A percentile compares a stretch with the other conserved stretches of the same genome.
Evolutionary conservation across 1,140 invertebrate genomes (phyloP).

Genomic region (Hyphantria cunea): DNA sequence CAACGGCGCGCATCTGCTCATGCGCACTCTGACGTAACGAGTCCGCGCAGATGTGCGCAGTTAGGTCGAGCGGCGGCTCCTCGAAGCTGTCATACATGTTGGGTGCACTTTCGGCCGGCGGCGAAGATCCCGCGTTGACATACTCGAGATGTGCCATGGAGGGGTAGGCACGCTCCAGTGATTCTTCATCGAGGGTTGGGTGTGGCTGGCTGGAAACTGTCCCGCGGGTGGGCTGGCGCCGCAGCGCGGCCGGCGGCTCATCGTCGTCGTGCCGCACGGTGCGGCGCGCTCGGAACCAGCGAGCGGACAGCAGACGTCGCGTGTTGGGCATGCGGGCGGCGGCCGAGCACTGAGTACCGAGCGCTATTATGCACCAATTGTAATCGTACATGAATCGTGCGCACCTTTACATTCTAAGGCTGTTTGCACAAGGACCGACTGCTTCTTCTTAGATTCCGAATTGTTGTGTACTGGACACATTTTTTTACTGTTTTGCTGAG

Average conservation of each 20-base stretch:
- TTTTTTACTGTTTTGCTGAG: no score
- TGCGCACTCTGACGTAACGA: conserved; percentile 86
- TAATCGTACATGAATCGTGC: conserved; percentile 57
- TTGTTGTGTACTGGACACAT: no score
- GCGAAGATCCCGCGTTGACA: conserved; percentile 88
- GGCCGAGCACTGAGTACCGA: conserved; percentile 57
- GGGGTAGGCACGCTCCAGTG: conserved; percentile 84
- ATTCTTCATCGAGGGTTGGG: conserved; percentile 79
- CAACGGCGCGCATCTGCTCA: conserved; percentile 86
- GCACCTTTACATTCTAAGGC: conserved; percentile 60
- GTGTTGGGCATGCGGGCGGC: conserved; percentile 70
- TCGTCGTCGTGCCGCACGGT: conserved; percentile 45
- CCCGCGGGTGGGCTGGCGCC: conserved; percentile 50
- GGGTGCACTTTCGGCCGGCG: conserved; percentile 87
- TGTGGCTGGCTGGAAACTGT: conserved; percentile 38
- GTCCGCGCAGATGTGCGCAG: conserved; percentile 88
- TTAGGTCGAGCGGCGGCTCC: conserved; percentile 86
- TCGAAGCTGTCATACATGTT: conserved; percentile 89
- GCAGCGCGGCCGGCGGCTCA: conserved; percentile 42
- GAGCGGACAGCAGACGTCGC: conserved; percentile 61
- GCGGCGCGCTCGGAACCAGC: conserved; percentile 66
- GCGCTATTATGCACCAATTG: conserved; percentile 67
- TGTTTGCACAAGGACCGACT: conserved; percentile 37
- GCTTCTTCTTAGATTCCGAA: no score
- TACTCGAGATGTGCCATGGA: conserved; percentile 86